Evolutionary conservation across 2,888 invertebrate genomes (phyloP).

Genomic region (Podabrus alpinus): DNA sequence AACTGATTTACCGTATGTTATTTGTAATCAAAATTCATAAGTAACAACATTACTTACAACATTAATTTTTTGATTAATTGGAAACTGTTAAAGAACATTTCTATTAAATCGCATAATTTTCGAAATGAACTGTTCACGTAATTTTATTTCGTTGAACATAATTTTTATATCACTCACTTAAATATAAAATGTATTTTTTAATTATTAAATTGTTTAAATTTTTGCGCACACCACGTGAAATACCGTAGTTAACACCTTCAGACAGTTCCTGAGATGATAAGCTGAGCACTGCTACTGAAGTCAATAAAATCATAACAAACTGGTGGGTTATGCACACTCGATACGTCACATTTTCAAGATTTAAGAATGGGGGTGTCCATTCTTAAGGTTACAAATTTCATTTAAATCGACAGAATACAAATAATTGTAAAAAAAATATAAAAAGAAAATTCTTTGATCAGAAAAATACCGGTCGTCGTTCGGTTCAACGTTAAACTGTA

Average conservation of each 20-base stretch:
- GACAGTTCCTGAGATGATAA: not conserved
- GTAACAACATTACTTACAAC: not conserved
- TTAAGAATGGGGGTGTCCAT: constrained; percentile 28
- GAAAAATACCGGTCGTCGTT: too few relatives aligned
- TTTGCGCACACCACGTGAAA: not conserved
- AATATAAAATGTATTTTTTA: not conserved
- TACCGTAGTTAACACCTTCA: not conserved
- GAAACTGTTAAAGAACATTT: not conserved
- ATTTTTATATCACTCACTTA: not conserved
- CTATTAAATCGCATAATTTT: not conserved
- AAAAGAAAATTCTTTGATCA: not conserved
- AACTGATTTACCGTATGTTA: not conserved
- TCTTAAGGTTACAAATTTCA: constrained; percentile 17
- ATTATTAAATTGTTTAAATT: not conserved
- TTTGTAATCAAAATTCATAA: not conserved
- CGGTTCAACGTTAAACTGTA: too few relatives aligned
- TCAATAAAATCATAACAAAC: constrained; percentile 18
- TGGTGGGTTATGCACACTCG: constrained; percentile 21
- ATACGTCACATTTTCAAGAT: constrained; percentile 27
- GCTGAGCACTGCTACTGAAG: constrained; percentile 14
- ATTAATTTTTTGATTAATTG: not conserved
- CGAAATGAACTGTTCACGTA: not conserved
- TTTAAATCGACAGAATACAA: not conserved
- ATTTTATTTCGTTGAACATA: not conserved
- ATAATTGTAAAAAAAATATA: not conserved